Evolutionary conservation across 2,797 vertebrate genomes (phyloP), one percentile per base, ranked within the genome.

Genomic region (Strix occidentalis): DNA sequence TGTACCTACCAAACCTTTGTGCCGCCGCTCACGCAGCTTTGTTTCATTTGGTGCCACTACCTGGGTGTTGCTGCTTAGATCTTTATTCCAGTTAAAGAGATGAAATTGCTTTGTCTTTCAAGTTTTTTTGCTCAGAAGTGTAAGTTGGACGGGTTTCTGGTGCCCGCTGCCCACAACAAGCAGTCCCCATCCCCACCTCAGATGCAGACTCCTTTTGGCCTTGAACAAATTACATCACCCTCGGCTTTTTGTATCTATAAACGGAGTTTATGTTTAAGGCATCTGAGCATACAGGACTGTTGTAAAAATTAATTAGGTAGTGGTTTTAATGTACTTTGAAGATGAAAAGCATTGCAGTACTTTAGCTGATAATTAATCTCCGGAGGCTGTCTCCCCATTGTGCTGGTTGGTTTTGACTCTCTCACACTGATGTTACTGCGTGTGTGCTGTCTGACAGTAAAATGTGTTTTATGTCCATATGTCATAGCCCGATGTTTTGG

Each of bases 311-410:
- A 80, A 91, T 91, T 63, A 54, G 56, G 46, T 29, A 56, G 86
- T 74, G 75, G 37, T 29, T 58, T 76, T 41, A 10, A n/a, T 10
- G 50, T 23, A 45, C 91, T 95, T 92, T 92, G 94, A 94, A 91
- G 93, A 94, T 90, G 82, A 93, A 87, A 95, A 95, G 83, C 65
- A 3, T 31, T 1, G 2, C 63, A 14, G 53, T n/a, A 16, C 35
- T 48, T n/a, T 3, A 25, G 53, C 18, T 51, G 70, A 13, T 57
- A 28, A 60, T 56, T 66, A 4, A 66, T 37, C 70, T 58, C 71
- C 4, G 28, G 60, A 68, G 53, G 65, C 43, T 45, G 41, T 64
- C 46, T 65, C 31, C 58, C 45, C 2, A 2, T 17, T 33, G 10
- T 5, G 21, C 9, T 2, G 43, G 31, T 16, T 51, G 83, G 77